Percentiles rank a stretch among this genome's conserved stretches.
These are phyloP conservation scores for Odontomachus brunneus DNA, from an alignment of 1,140 invertebrate species.

Conservation along the genomic window DNA sequence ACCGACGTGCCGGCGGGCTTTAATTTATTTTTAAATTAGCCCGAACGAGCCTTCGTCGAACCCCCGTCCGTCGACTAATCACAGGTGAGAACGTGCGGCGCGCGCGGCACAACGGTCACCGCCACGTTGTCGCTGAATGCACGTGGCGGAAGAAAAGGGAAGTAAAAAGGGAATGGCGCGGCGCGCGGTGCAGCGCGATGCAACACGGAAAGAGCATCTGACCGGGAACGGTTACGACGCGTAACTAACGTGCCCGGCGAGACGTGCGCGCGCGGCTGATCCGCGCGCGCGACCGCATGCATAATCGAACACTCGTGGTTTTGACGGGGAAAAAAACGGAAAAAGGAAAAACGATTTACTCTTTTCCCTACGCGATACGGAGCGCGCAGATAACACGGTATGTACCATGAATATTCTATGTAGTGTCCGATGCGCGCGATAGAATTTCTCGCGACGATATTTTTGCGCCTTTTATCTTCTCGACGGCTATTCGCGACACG, in stretches of 20 bases:
- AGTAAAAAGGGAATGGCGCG: background rate
- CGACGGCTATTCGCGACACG: no score
- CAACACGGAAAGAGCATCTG: background rate
- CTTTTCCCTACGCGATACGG: background rate
- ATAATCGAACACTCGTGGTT: background rate
- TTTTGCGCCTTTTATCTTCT: no score
- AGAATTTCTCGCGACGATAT: no score
- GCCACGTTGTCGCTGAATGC: slow-evolving; percentile 21
- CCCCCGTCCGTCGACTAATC: slow-evolving; percentile 72
- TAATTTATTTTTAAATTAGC: slow-evolving; percentile 77
- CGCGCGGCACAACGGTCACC: background rate
- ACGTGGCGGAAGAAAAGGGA: slow-evolving; percentile 44
- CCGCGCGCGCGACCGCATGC: slow-evolving; percentile 23
- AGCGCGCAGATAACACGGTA: no score
- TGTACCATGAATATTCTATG: no score
- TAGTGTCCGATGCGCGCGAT: no score
- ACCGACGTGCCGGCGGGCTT: slow-evolving; percentile 33
- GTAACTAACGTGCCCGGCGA: background rate
- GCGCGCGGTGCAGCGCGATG: background rate
- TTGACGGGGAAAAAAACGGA: no score
- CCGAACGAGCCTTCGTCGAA: slow-evolving; percentile 59
- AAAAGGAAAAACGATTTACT: background rate
- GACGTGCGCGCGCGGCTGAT: slow-evolving; percentile 2
- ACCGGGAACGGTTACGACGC: background rate
- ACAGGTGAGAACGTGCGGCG: slow-evolving; percentile 44